Evolutionary conservation across 2,113 vertebrate species (phyloP), one percentile per base, ranked within the genome.

Genomic region (Saccopteryx bilineata): DNA sequence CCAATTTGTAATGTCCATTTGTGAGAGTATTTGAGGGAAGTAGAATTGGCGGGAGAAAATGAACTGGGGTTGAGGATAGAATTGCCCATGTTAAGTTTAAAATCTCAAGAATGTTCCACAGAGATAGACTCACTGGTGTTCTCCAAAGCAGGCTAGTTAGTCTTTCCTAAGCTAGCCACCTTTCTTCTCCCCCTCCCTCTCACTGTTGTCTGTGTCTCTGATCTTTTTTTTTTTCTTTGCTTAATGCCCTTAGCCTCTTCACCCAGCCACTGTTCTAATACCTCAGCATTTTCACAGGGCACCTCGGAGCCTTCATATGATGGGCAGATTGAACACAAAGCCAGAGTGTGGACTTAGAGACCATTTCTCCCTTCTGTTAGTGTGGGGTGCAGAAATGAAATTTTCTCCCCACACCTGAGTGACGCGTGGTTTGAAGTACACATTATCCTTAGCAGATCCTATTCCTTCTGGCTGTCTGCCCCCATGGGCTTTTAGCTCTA

Each of bases 61-160:
- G 82, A 68, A 81, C 48, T 33, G 69, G 28, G 15, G 1, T 21
- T 83, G 81, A 58, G 5, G 61, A 50, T 78, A 58, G 63, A 87
- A 63, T 78, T 95, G 97, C 96, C 74, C 96, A 91, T 63, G 79
- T 95, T 97, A 96, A 95, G 97, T 96, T 96, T 98, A 94, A 96
- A 97, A 92, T 93, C 87, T 97, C 97, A 97, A 96, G 96, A 93
- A 90, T 89, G 54, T 97, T 97, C 94, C 96, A 97, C 96, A 90
- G 91, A 86, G 58, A 87, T 80, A 97, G 82, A 97, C 87, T 93
- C 92, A 96, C 85, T 97, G 97, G 94, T 95, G 76, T 95, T 97
- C 96, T 97, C 91, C 93, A 97, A 93, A 97, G 81, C 11, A 82
- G 18, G 15, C 6, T 39, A 39, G 46, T 18, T 0, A 72, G 79